Percentiles rank a stretch among this genome's conserved stretches.
These are phyloP conservation scores for Ochropleura leucogaster DNA, from an alignment of 2,888 invertebrate species.

Conservation along the genomic window DNA sequence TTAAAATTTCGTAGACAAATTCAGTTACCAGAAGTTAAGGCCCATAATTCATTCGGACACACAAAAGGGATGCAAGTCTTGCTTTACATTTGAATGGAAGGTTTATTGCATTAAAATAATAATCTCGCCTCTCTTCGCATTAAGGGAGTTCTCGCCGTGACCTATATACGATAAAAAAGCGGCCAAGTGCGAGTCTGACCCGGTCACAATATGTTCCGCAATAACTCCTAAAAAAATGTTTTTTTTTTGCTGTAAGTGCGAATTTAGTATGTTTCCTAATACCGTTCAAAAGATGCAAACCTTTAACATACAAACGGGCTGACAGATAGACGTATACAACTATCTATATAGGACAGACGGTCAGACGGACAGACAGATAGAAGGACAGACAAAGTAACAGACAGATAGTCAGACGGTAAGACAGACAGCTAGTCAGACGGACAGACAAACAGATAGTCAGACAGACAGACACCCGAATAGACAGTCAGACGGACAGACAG, in stretches of 20 bases:
- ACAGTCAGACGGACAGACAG: neutral
- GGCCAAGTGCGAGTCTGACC: neutral
- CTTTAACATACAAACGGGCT: too few species aligned
- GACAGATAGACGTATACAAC: neutral
- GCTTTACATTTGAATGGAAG: constrained; percentile 76
- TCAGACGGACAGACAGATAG: neutral
- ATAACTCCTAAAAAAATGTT: neutral
- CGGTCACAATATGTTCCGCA: neutral
- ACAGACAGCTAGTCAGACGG: neutral
- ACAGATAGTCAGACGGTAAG: neutral
- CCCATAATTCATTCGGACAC: constrained; percentile 69
- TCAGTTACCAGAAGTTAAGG: constrained; percentile 56
- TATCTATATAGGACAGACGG: neutral
- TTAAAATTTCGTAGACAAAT: constrained; percentile 30
- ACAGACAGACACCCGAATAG: neutral
- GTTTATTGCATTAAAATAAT: constrained; percentile 79
- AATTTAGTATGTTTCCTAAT: neutral
- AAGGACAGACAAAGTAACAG: neutral
- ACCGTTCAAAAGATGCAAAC: neutral
- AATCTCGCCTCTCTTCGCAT: constrained; percentile 67
- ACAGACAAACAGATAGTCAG: neutral
- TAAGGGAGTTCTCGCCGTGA: constrained; percentile 48
- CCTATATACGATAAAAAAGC: constrained; percentile 55
- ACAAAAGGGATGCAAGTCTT: constrained; percentile 73
- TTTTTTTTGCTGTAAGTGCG: neutral